Evolutionary conservation across 2,797 vertebrate species (phyloP).

Genomic region (Rhodeus uyekii): DNA sequence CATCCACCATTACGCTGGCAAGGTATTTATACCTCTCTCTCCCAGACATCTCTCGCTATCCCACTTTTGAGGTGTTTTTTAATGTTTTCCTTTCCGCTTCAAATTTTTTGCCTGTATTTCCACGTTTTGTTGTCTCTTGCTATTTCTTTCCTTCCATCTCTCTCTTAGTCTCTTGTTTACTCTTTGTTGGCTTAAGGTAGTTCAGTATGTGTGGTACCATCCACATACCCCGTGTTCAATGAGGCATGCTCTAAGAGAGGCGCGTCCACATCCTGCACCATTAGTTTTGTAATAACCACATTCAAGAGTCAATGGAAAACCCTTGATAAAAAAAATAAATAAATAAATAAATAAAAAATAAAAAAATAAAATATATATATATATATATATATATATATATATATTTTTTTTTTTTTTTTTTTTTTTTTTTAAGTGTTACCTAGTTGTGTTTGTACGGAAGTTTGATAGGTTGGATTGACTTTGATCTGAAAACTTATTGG

Average conservation of each 20-base stretch:
- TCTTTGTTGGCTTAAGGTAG: slow-evolving; percentile 26
- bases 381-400: not conserved
- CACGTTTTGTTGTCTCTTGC: not conserved
- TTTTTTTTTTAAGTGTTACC: not conserved
- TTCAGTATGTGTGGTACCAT: slow-evolving; percentile 61
- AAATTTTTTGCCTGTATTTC: not conserved
- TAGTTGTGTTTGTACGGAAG: not conserved
- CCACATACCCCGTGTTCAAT: slow-evolving; percentile 68
- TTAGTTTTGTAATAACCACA: slow-evolving; percentile 28
- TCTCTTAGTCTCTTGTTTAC: not conserved
- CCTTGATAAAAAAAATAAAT: not conserved
- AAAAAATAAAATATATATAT: not conserved
- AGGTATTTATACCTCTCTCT: slow-evolving; percentile 74
- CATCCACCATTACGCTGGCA: slow-evolving; percentile 97
- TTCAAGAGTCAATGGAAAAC: slow-evolving; percentile 16
- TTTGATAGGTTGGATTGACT: not conserved
- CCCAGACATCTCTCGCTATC: slow-evolving; percentile 10
- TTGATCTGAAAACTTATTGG: not conserved
- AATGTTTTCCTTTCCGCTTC: slow-evolving; percentile 15
- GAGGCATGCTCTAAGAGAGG: slow-evolving; percentile 64
- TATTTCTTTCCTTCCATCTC: not conserved
- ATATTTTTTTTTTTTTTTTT: too few relatives aligned
- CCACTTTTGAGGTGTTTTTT: not conserved
- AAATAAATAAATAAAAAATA: not conserved
- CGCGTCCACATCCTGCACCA: slow-evolving; percentile 56